Base-by-base conservation (phyloP, 2,113 vertebrate genomes). In the Casuarius casuarius region DNA sequence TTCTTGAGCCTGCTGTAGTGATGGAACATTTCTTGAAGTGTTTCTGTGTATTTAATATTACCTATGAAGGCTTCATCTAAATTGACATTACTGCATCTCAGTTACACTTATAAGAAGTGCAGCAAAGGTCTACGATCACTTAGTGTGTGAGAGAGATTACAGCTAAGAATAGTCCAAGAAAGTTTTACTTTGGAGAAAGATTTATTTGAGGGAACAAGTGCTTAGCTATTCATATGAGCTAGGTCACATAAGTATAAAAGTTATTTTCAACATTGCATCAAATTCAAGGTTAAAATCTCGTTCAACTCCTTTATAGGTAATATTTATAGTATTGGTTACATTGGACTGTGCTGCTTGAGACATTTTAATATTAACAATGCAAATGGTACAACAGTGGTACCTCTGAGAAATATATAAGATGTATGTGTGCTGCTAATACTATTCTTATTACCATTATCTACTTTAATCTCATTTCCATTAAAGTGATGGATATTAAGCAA, bases 401-500 rank as follows among this genome's bases (percentile, higher is more conserved):
- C 89, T 74, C 54, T 89, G 96, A 96, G 96, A 87, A 97, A 96
- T 96, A 74, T 51, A 68, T 84, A 93, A 96, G 96, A 85, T 97
- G 93, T 95, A 81, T 94, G 48, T 87, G 78, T 89, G 89, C 91
- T 94, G 74, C 46, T 96, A 95, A 92, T 94, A 76, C 87, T 94
- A 49, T 96, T 96, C 95, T 87, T 95, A 92, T 72, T 91, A 90
- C 91, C 89, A 35, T 95, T 95, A 94, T 96, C 92, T 95, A 42
- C 96, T 95, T 96, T 92, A 59, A 95, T 95, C 91, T 95, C 94
- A 85, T 95, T 96, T 95, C 96, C 91, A 97, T 97, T 97, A 94
- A 96, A 95, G 67, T 96, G 97, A 96, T 97, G 84, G 96, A 94
- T 96, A 95, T 92, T 94, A 91, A 87, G 87, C 81, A 94, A 87